Evolutionary conservation across 1,140 invertebrate species (phyloP).

Genomic region (Argopecten irradians): DNA sequence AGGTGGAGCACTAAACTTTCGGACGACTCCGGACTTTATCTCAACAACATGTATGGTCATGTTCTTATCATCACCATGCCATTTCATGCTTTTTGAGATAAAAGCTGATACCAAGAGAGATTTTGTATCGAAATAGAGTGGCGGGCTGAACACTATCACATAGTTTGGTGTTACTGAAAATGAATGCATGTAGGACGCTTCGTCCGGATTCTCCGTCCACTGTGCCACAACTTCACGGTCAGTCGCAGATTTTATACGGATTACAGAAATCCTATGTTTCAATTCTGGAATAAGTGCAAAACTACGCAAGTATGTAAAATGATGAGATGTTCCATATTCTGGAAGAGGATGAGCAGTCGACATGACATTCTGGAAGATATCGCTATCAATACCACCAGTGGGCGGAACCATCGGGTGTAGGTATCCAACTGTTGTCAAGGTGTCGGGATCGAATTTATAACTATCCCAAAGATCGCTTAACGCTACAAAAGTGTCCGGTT

Average conservation of each 20-base stretch:
- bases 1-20: conserved; percentile 56
- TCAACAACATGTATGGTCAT: conserved; percentile 64
- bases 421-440: conserved; percentile 53
- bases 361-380: conserved; percentile 60
- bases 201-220: conserved; percentile 57
- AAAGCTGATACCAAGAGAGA: not conserved
- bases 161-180: conserved; percentile 69
- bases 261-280: conserved; percentile 58
- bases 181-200: conserved; percentile 73
- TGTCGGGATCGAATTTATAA: conserved; percentile 60
- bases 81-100: not conserved
- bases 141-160: conserved; percentile 67
- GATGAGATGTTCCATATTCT: conserved; percentile 61
- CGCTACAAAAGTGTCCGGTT: conserved; percentile 56
- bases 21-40: conserved; percentile 57
- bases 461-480: conserved; percentile 72
- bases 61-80: not conserved
- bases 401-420: conserved; percentile 41
- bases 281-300: conserved; percentile 59
- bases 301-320: conserved; percentile 65
- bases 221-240: conserved; percentile 60
- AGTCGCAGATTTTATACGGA: conserved; percentile 60
- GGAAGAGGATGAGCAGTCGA: conserved; percentile 71
- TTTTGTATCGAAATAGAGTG: conserved; percentile 65
- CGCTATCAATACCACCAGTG: not conserved